Evolutionary conservation across 2,113 vertebrate genomes (phyloP), one percentile per base, ranked within the genome.

Genomic region (Struthio camelus): DNA sequence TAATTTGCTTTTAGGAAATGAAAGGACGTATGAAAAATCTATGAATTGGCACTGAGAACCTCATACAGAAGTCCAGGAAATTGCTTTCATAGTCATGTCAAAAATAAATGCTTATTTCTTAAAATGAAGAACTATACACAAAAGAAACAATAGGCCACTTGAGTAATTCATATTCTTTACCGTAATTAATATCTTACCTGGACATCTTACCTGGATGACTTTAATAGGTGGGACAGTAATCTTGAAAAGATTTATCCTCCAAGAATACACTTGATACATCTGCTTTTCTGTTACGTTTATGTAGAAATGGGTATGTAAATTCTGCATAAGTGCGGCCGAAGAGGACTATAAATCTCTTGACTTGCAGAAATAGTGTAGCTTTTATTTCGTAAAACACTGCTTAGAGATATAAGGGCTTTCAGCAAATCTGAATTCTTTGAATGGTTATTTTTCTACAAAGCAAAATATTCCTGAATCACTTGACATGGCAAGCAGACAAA

Each of bases 341-440:
- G 67, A 61, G 84, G 22, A 36, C 54, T 89, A 14, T 67, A 94
- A 93, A 96, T 96, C 95, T 89, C 44, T 85, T 95, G 75, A 50
- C 61, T 66, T 81, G 38, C 42, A 97, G 87, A 95, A 97, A 94
- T 83, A 97, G 94, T 65, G 56, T 71, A 80, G 83, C 54, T 92
- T 96, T 89, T 75, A 70, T 73, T 91, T 94, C 86, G 88, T 38
- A 53, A 92, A 92, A 77, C 13, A 34, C 14, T 85, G 54, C 67
- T 89, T 81, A 59, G 80, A 54, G 67, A 91, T 69, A 48, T 23
- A 94, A 72, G 87, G 24, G 75, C 62, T 96, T 94, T 85, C 80
- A 89, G 5, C n/a, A 86, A 92, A 84, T 91, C 25, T 85, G 70
- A 95, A 76, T 90, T 86, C 86, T 78, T 70, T 83, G 27, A 81